Conservation (phyloP, 1,140 invertebrate species). For the Chrysopa pallens region DNA sequence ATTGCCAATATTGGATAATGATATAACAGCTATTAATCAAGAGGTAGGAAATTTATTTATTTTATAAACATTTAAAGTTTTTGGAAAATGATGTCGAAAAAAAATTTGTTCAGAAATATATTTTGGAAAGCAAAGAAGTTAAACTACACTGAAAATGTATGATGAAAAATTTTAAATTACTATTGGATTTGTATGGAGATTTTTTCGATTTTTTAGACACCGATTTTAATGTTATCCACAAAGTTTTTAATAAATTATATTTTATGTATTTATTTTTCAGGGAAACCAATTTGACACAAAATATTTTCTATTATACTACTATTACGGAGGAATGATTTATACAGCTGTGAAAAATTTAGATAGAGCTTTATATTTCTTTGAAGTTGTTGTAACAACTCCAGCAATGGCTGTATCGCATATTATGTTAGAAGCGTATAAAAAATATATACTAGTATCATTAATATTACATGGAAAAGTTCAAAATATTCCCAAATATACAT, state of each 20-base stretch:
- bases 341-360: constrained; percentile 84
- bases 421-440: constrained; percentile 94
- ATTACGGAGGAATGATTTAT: constrained; percentile 96
- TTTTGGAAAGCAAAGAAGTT: too few relatives aligned
- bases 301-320: constrained; percentile 87
- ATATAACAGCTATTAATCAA: constrained; percentile 79
- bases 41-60: constrained; percentile 32
- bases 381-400: constrained; percentile 85
- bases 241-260: too few relatives aligned
- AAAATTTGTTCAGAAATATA: too few relatives aligned
- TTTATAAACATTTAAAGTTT: too few relatives aligned
- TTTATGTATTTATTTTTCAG: constrained; percentile 20
- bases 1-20: constrained; percentile 71
- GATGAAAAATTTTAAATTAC: constrained; percentile 13
- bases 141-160: too few relatives aligned
- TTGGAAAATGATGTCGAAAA: too few relatives aligned
- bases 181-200: constrained; percentile 5
- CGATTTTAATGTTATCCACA: too few relatives aligned
- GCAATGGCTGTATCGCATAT: constrained; percentile 87
- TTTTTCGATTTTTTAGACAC: too few relatives aligned
- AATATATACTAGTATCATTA: constrained; percentile 81
- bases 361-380: constrained; percentile 84
- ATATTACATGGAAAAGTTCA: constrained; percentile 69
- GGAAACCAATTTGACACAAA: constrained; percentile 74
- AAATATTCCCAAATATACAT: constrained; percentile 74